Evolutionary conservation across 2,888 invertebrate genomes (phyloP), one percentile per base, ranked within the genome.

Genomic region (Pollenia griseotomentosa): DNA sequence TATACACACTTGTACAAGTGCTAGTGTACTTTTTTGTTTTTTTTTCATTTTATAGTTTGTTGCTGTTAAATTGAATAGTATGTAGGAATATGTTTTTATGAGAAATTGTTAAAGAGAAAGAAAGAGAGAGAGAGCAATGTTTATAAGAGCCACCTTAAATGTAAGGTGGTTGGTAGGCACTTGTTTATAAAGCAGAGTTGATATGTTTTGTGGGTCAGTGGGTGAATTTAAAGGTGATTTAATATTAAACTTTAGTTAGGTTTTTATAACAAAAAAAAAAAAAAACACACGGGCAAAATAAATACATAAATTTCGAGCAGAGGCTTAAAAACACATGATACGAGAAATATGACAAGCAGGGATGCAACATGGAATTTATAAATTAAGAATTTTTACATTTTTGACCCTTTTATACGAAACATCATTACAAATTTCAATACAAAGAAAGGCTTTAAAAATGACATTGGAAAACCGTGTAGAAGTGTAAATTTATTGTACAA

Each of bases 181-280:
- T 80, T 59, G 63, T 9, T 55, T 63, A 48, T 70, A 83, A 70
- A 83, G 86, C 86, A 83, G 80, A 83, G 86, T 83, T 83, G 80
- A 87, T 57, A 2, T 23, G 82, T 68, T 84, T 87, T 87, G 87
- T 87, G 87, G 87, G 87, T 87, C 87, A 87, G 78, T 87, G 87
- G 87, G 87, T 87, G 87, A 87, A 81, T 84, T 82, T 70, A 87
- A 81, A 87, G 87, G 87, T 87, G 87, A 84, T 82, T 84, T 84
- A 65, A 84, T 87, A 87, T 81, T 66, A 55, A 84, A 87, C 73
- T 84, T 59, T 57, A 74, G 63, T 61, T 59, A 55, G 48, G 40
- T 33, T 73, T 46, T 40, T 14, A 4, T 63, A 40, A 1, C 23
- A 68, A 61, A 66, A 44, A 65, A n/a, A 74, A 55, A 63, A 80